Evolutionary conservation across 2,113 vertebrate genomes (phyloP), one percentile per base, ranked within the genome.

Genomic region (Orthonyx spaldingii): DNA sequence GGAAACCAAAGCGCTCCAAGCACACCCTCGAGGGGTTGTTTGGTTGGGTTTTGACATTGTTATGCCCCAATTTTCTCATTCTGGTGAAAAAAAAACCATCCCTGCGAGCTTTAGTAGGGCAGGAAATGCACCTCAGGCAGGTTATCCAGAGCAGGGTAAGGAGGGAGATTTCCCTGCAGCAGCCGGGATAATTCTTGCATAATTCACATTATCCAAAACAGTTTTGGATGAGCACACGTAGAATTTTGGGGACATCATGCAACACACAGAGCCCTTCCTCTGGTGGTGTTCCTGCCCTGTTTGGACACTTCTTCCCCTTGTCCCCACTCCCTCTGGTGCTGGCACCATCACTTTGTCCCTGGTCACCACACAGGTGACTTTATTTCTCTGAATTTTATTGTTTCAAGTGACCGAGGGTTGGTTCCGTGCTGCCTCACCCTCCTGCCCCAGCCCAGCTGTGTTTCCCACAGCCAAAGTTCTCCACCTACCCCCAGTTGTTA

Each of bases 221-320:
- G 16, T 4, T 30, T 9, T 32, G 47, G 42, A 11, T 24, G 16
- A 32, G 49, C 57, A 18, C 22, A 13, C 0, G 1, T 5, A 2
- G 56, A 30, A 69, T 56, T 53, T 2, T 23, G 56, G 10, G 41
- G 49, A 11, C 3, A 0, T 19, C 4, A 1, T 7, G 16, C 16
- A 42, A 6, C 35, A 20, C n/a, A 2, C 33, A 8, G 30, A 42
- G 37, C 61, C 30, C 23, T 37, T 16, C 56, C 33, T 35, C 6
- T 28, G 35, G 55, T 24, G n/a, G 6, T 1, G 0, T 26, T 42
- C 30, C 64, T 8, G 23, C 14, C 27, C 27, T 24, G 4, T 24
- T 3, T 3, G 26, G n/a, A 21, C 57, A 30, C 18, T 22, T 1
- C 5, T 10, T 37, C 24, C n/a, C 35, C 22, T 63, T 16, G 8